Base-by-base conservation (phyloP, 2,888 invertebrate species). In the Anagyrus pseudococci region DNA sequence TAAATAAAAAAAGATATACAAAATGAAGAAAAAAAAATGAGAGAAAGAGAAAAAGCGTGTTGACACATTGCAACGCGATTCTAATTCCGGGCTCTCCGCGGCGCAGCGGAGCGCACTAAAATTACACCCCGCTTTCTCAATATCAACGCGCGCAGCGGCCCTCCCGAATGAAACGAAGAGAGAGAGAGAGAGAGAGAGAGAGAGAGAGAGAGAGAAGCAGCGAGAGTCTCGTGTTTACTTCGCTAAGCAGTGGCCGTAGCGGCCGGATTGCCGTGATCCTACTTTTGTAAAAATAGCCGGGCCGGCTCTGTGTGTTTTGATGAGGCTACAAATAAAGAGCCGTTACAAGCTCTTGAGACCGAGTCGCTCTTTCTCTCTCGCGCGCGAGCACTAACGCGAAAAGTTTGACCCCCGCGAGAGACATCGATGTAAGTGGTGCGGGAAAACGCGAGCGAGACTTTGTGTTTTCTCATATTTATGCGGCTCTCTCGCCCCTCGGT, bases 381-480 rank as follows among this genome's bases (percentile, higher is more conserved):
- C 33, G 8, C 33, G 15, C 33, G 3, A 29, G n/a, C 10, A 66
- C 66, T 72, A 71, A 72, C 68, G 67, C 47, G 62, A 69, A 71
- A 71, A 72, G 62, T 72, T 72, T 43, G 23, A 29, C 40, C 33
- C 44, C 60, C 55, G 8, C 8, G n/a, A n/a, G n/a, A n/a, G n/a
- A n/a, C n/a, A n/a, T 37, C 3, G 33, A 37, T 62, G 62, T n/a
- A n/a, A n/a, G n/a, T n/a, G n/a, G n/a, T n/a, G n/a, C n/a, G n/a
- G n/a, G n/a, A n/a, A n/a, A n/a, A n/a, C 64, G 62, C 56, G 50
- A 25, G 33, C 52, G 7, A 26, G 59, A 48, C 46, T 64, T 68
- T 61, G 59, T 67, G 54, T 50, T 46, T 50, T 47, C 46, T 57
- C 25, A 58, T 69, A 71, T 72, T 73, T 72, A 70, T 67, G 64